Evolutionary conservation across 1,140 invertebrate genomes (phyloP), one percentile per base, ranked within the genome.

Genomic region (Orchestia grillus): DNA sequence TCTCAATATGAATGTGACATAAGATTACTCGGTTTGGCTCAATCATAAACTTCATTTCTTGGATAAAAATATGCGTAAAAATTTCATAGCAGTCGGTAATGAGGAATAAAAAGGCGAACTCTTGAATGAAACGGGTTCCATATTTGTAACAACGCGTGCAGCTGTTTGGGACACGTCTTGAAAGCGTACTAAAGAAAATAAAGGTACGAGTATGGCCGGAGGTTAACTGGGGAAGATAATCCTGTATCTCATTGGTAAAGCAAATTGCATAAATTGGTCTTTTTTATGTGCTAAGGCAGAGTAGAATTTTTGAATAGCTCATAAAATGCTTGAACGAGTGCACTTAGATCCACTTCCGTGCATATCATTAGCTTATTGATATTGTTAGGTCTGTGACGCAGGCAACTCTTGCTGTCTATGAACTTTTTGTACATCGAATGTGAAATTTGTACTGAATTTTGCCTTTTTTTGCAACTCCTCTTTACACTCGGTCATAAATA

Each of bases 321-420:
- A 47, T 94, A 47, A 92, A 94, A 42, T 44, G 92, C 92, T 94
- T 94, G 44, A 94, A 94, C 41, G 92, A 94, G 92, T 94, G 92
- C 92, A 94, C 92, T 94, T 94, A 94, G 92, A 94, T 94, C 44
- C 92, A 94, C 92, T 94, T 94, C 92, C 92, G 43, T 94, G 92
- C 92, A 94, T 94, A 94, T 94, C 92, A 94, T 94, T 94, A 94
- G 92, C 92, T 42, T 94, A 44, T 36, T 15, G 11, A 90, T 94
- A 94, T 11, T 94, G 43, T 94, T 94, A 94, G 92, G 92, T n/a
- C 44, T 47, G 92, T 94, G 44, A 94, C n/a, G 88, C 62, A 77
- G 62, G 62, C 62, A 77, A 77, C 62, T 77, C 15, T 77, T 77
- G 62, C 62, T 77, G 62, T 77, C 62, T 77, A 77, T 77, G 15